Evolutionary conservation across 1,140 invertebrate genomes (phyloP).

Genomic region (Drosophila suzukii): DNA sequence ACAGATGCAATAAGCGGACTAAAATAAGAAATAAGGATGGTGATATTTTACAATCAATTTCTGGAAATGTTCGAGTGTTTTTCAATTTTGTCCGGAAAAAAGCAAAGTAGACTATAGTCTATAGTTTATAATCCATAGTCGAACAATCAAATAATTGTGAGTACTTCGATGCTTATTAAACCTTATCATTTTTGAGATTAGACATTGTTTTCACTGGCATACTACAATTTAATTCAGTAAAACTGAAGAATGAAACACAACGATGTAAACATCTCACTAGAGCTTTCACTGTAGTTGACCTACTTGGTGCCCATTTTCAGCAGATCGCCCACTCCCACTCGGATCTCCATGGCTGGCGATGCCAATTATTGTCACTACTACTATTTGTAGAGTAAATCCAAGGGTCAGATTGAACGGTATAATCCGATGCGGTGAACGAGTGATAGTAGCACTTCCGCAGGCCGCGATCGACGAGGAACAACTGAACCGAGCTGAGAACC

Average conservation of each 20-base stretch:
- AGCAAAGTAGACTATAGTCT: no score
- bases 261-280: neutral
- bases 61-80: neutral
- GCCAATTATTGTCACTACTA: neutral
- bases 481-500: slow-evolving; percentile 44
- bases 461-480: slow-evolving; percentile 54
- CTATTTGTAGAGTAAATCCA: neutral
- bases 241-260: neutral
- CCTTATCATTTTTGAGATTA: slow-evolving; percentile 11
- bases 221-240: neutral
- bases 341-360: slow-evolving; percentile 44
- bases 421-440: neutral
- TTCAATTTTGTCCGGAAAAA: no score
- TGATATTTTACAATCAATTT: no score
- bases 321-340: slow-evolving; percentile 59
- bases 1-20: no score
- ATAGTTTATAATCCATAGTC: neutral
- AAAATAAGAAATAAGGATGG: no score
- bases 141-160: slow-evolving; percentile 22
- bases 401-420: neutral
- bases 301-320: slow-evolving; percentile 65
- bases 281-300: slow-evolving; percentile 16
- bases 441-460: slow-evolving; percentile 49
- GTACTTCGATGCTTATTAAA: slow-evolving; percentile 10
- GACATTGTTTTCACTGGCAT: no score